Percentiles rank a stretch among this genome's conserved stretches.
Evolutionary conservation across 1,140 invertebrate species (phyloP).

Genomic region (Akabosia matsudoensis): DNA sequence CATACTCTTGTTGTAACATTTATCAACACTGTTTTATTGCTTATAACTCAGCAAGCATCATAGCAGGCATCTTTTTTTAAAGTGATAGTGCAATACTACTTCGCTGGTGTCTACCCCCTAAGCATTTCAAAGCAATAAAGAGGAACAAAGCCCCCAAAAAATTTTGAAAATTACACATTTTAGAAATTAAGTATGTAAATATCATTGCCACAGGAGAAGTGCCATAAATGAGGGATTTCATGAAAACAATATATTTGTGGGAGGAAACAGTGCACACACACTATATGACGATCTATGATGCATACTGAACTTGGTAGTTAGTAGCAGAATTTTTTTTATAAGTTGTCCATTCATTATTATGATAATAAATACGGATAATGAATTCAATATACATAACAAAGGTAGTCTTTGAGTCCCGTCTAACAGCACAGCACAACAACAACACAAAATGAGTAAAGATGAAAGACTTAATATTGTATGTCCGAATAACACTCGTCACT

Average conservation of each 20-base stretch:
- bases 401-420: neutral
- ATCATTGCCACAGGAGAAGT: slow-evolving; percentile 6
- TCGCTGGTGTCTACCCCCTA: neutral
- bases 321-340: neutral
- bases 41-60: neutral
- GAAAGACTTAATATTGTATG: neutral
- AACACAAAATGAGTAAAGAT: too few species aligned
- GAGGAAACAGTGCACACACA: too few species aligned
- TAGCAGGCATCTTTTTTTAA: neutral
- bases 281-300: too few species aligned
- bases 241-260: too few species aligned
- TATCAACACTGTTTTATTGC: neutral
- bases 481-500: neutral
- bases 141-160: neutral
- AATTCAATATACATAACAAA: slow-evolving; percentile 2
- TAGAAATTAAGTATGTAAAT: slow-evolving; percentile 14
- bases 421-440: neutral
- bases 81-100: neutral
- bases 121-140: slow-evolving; percentile 2
- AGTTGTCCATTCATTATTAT: neutral
- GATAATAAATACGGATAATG: neutral
- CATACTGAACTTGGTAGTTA: too few species aligned
- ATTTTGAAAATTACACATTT: neutral
- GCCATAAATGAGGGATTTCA: neutral
- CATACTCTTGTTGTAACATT: neutral